Percentiles rank a stretch among this genome's conserved stretches.
These are phyloP conservation scores for Zalophus californianus DNA, from an alignment of 2,797 vertebrate genomes.

Conservation along the genomic window DNA sequence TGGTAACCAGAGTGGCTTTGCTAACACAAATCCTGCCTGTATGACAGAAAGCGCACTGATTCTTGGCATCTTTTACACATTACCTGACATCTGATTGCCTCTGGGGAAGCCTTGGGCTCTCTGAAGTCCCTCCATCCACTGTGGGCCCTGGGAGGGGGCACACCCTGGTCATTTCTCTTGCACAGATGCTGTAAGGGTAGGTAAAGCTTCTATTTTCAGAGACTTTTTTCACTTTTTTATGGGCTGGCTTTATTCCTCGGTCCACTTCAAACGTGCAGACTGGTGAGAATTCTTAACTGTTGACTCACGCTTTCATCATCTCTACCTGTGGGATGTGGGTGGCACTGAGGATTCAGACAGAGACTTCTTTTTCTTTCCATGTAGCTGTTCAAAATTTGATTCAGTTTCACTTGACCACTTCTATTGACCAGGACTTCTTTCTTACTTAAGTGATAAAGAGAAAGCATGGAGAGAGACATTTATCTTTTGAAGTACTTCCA, in stretches of 20 bases:
- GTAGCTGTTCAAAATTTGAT: too few relatives aligned
- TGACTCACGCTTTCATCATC: too few relatives aligned
- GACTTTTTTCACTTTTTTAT: neutral
- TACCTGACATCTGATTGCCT: too few relatives aligned
- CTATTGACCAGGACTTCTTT: neutral
- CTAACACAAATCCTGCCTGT: too few relatives aligned
- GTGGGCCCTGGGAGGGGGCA: neutral
- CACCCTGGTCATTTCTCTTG: neutral
- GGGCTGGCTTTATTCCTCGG: neutral
- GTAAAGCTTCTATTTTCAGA: neutral
- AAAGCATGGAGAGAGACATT: neutral
- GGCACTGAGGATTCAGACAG: too few relatives aligned
- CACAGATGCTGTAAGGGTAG: neutral
- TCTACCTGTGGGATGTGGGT: too few relatives aligned
- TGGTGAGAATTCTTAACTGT: neutral
- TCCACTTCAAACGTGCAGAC: neutral
- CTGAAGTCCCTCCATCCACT: accelerated
- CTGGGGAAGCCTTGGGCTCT: neutral
- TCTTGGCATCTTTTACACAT: too few relatives aligned
- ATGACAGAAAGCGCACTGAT: too few relatives aligned
- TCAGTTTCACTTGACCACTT: too few relatives aligned
- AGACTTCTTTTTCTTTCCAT: too few relatives aligned
- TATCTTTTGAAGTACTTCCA: neutral
- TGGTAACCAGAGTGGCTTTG: neutral
- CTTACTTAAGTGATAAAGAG: neutral